Evolutionary conservation across 1,140 invertebrate species (phyloP).

Genomic region (Penaeus indicus): DNA sequence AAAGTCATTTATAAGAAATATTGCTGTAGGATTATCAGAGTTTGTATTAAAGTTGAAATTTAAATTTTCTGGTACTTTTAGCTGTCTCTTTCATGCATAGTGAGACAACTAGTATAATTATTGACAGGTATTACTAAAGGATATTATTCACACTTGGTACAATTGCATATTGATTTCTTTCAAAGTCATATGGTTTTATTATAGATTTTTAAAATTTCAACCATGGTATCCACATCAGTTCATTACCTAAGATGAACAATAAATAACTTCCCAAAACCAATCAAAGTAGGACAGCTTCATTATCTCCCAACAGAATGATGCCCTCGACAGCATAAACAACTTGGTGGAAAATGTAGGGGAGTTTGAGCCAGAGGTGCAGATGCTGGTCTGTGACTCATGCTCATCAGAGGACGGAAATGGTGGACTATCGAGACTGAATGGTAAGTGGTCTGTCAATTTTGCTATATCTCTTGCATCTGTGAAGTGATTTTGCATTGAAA

Average conservation of each 20-base stretch:
- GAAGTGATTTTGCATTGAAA: background rate
- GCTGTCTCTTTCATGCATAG: no score
- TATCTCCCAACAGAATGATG: conserved; percentile 27
- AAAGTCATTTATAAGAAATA: conserved; percentile 71
- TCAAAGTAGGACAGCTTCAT: background rate
- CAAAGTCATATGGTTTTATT: no score
- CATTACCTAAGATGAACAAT: no score
- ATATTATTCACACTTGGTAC: no score
- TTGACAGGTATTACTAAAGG: no score
- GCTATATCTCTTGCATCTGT: background rate
- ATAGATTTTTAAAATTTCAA: no score
- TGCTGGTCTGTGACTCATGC: conserved; percentile 74
- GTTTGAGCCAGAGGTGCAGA: conserved; percentile 73
- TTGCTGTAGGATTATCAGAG: conserved; percentile 68
- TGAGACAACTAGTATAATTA: no score
- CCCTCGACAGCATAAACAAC: conserved; percentile 40
- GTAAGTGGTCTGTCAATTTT: background rate
- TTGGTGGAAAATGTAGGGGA: conserved; percentile 66
- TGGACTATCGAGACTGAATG: conserved; percentile 42
- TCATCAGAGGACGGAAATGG: conserved; percentile 29
- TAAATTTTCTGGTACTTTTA: no score
- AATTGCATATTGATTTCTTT: no score
- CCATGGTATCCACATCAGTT: no score
- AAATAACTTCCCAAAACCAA: no score
- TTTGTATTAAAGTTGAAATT: no score